Conservation (phyloP, 2,797 vertebrate species). For the Protonibea diacanthus region DNA sequence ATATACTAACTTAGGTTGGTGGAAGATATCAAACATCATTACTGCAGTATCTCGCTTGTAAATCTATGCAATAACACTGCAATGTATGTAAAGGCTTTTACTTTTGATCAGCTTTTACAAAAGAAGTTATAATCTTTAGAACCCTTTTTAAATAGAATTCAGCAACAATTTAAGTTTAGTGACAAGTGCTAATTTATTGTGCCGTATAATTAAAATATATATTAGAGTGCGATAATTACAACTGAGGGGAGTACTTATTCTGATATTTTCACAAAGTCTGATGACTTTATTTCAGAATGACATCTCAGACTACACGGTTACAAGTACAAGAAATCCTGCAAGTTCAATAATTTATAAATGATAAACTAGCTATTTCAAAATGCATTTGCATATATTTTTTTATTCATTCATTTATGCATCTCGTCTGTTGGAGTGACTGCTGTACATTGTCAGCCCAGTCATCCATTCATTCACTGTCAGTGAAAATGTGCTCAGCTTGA, state of each 20-base stretch:
- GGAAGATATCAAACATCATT: background rate
- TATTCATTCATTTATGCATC: background rate
- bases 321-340: background rate
- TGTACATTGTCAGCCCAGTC: background rate
- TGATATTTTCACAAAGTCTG: too few species aligned
- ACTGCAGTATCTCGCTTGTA: background rate
- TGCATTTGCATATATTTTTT: background rate
- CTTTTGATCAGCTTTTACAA: background rate
- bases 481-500: background rate
- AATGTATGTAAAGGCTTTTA: background rate
- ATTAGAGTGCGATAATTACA: too few species aligned
- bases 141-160: too few species aligned
- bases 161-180: too few species aligned
- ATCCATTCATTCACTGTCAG: background rate
- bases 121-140: too few species aligned
- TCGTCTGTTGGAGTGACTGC: background rate
- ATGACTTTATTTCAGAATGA: too few species aligned
- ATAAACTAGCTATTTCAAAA: too few species aligned
- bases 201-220: too few species aligned
- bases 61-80: background rate
- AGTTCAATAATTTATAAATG: background rate
- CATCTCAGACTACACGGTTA: background rate
- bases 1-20: background rate
- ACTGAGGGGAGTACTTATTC: too few species aligned
- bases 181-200: too few species aligned